Percentiles rank a stretch among this genome's conserved stretches.
Conservation (phyloP, 2,888 invertebrate species). For the Lottia scabra region DNA sequence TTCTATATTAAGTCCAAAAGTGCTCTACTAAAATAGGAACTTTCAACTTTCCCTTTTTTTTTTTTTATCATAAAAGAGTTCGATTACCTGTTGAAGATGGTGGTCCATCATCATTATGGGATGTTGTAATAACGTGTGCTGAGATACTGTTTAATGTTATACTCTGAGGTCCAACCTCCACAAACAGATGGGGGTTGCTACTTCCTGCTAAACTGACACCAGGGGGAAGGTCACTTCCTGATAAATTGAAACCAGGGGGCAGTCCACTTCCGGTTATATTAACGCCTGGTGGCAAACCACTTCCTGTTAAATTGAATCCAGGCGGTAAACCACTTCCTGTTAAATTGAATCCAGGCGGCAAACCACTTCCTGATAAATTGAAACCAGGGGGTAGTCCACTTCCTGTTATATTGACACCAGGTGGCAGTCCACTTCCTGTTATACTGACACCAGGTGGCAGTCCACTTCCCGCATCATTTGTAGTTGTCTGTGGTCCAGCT, state of each 20-base stretch:
- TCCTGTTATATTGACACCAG: no score
- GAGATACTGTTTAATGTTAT: slow-evolving; percentile 71
- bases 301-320: no score
- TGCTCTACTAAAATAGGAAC: no score
- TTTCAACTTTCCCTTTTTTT: no score
- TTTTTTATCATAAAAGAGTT: neutral
- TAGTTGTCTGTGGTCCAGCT: neutral
- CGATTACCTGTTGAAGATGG: slow-evolving; percentile 10
- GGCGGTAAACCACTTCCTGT: neutral
- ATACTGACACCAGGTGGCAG: slow-evolving; percentile 9
- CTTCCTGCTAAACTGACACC: slow-evolving; percentile 3
- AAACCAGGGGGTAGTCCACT: neutral
- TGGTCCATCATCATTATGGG: neutral
- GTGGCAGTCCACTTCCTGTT: neutral
- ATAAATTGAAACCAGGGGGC: neutral
- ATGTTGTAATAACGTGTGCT: slow-evolving; percentile 63
- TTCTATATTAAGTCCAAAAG: no score
- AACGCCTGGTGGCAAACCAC: neutral
- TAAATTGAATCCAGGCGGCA: no score
- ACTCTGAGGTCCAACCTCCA: slow-evolving; percentile 73
- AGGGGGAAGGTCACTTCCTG: slow-evolving; percentile 2
- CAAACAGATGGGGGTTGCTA: slow-evolving; percentile 71
- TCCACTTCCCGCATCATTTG: neutral
- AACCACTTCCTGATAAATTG: no score
- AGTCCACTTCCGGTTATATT: neutral